Base-by-base conservation (phyloP, 2,113 vertebrate genomes). In the Brachypodius melanocephalos region DNA sequence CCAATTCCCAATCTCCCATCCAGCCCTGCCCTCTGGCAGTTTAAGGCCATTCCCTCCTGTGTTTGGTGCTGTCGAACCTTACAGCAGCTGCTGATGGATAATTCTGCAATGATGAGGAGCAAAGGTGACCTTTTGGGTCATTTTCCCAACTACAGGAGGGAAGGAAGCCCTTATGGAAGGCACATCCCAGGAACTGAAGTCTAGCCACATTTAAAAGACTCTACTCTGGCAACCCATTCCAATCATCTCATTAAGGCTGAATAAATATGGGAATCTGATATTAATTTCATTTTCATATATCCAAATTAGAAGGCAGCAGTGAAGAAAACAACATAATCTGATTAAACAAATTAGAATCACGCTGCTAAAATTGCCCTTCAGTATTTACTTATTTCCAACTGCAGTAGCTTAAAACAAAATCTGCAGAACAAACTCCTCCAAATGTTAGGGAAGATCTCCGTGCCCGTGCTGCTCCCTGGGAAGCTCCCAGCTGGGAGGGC, bases 261-360 rank as follows among this genome's bases (percentile, higher is more conserved):
- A 84, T 97, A 95, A 97, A 97, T 75, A 95, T 61, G 90, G 87
- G 79, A 97, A 95, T 94, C 96, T 96, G 94, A 96, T 98, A 97
- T 97, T 97, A 97, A 95, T 68, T 97, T 95, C 95, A 96, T 95
- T 97, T 91, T 95, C 80, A 71, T 82, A 88, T 69, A 84, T 95
- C 96, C 85, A 95, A 97, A 97, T 97, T 94, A 96, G 95, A 96
- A 98, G 88, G 83, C 92, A 95, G 94, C 92, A 94, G 95, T 81
- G 97, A 98, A 91, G 95, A 97, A 95, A 96, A 97, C 83, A 97
- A 92, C 95, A 88, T 87, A 93, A 97, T 97, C 97, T 86, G 96
- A 97, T 97, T 97, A 97, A 81, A 97, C 97, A 97, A 97, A 98
- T 98, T 97, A 97, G 94, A 95, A 96, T 95, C 96, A 83, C 5